Percentiles rank a stretch among this genome's conserved stretches.
phyloP scores from a whole-genome alignment of 2,113 vertebrate genomes.

The Melanerpes aurifrons region DNA sequence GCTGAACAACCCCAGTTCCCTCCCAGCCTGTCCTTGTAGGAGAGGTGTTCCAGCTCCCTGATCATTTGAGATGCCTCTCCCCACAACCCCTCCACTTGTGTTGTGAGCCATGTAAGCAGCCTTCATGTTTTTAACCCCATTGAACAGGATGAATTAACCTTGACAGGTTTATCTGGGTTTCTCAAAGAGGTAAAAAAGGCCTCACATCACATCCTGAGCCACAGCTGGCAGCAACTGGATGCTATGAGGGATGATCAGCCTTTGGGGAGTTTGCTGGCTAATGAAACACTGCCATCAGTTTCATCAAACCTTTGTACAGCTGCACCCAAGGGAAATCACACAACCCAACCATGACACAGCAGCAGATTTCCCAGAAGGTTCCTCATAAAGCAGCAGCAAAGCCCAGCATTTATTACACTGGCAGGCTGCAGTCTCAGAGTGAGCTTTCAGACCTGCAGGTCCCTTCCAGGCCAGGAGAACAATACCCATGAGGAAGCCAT shows the following conservation, averaged over 20 bases:
- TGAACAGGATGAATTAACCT: not conserved
- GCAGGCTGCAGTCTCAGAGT: not conserved
- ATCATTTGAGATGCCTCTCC: not conserved
- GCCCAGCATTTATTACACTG: not conserved
- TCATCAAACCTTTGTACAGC: not conserved
- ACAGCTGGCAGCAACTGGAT: not conserved
- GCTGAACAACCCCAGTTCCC: too few relatives aligned
- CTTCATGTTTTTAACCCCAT: not conserved
- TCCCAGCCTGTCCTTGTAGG: too few relatives aligned
- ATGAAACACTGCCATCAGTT: not conserved
- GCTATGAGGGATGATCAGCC: not conserved
- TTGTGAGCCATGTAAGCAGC: not conserved
- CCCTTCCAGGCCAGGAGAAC: not conserved
- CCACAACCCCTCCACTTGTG: not conserved
- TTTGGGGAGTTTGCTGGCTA: not conserved
- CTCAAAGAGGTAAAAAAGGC: not conserved
- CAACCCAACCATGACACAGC: not conserved
- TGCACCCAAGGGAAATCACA: not conserved
- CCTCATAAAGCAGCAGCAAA: not conserved
- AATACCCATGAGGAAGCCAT: not conserved
- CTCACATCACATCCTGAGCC: not conserved
- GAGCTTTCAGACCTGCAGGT: fast-evolving
- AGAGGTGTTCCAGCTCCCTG: too few relatives aligned
- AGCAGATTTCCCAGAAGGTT: not conserved
- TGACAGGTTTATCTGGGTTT: not conserved